Evolutionary conservation across 1,140 invertebrate genomes (phyloP), one percentile per base, ranked within the genome.

Genomic region (Euura saliciscinereae): DNA sequence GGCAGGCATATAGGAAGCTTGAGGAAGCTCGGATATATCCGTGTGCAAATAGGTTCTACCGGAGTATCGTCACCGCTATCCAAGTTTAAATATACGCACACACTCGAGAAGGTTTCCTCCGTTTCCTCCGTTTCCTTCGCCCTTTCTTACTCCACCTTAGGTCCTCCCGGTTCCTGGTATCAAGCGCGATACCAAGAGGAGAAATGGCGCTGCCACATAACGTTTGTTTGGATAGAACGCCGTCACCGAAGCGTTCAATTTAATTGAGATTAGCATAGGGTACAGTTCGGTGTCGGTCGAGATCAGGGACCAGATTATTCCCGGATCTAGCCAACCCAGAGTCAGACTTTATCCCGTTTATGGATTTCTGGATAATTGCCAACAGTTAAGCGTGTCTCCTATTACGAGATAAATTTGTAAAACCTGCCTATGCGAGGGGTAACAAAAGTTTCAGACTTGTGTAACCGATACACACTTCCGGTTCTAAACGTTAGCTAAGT

Each of bases 71-170:
- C 51, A n/a, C 6, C 51, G 51, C 8, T 2, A 59, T 59, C 51
- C 51, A 59, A 59, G 51, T 59, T 59, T n/a, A 59, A 59, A 59
- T n/a, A 59, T 59, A 59, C 51, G 51, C 51, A 59, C 51, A 59
- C 51, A 59, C 51, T 59, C 51, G 51, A 28, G 28, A 28, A n/a
- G 8, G 51, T 59, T 59, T 59, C 51, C 13, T n/a, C 51, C 8
- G 51, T 59, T 59, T 59, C 51, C 51, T 59, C 13, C 13, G 51
- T 6, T 59, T 6, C 51, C 13, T 8, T 59, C 51, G 6, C 46
- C 13, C 51, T 59, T 59, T n/a, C 51, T 8, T 59, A 59, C 13
- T 11, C 46, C 7, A 3, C 51, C 51, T 28, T 28, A 28, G 28
- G 28, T 28, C 28, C 28, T 28, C 28, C 28, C 28, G 28, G 28